Evolutionary conservation across 2,113 vertebrate species (phyloP).

Genomic region (Dicentrarchus labrax): DNA sequence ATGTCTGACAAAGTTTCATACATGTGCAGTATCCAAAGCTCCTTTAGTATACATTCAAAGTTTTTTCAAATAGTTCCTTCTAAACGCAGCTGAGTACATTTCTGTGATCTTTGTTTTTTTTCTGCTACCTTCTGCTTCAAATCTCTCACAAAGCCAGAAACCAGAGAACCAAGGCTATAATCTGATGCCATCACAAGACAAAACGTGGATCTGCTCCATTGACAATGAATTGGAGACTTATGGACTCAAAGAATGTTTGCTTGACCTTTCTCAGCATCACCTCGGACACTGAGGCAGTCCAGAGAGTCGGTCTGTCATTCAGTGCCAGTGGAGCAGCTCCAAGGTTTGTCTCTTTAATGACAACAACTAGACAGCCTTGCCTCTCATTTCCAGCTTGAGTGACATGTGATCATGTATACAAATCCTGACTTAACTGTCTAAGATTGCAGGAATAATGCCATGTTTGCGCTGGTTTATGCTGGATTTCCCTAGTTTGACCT

Average conservation of each 20-base stretch:
- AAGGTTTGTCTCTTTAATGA: slow-evolving; percentile 52
- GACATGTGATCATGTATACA: slow-evolving; percentile 44
- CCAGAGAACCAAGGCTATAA: slow-evolving; percentile 52
- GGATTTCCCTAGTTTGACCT: slow-evolving; percentile 35
- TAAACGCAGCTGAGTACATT: slow-evolving; percentile 18
- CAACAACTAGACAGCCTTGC: slow-evolving; percentile 29
- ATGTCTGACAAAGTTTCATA: neutral
- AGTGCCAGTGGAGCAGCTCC: slow-evolving; percentile 65
- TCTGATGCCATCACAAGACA: slow-evolving; percentile 57
- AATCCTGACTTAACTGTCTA: slow-evolving; percentile 40
- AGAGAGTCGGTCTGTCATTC: slow-evolving; percentile 56
- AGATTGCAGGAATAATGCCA: slow-evolving; percentile 31
- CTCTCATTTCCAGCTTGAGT: slow-evolving; percentile 63
- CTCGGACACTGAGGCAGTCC: slow-evolving; percentile 50
- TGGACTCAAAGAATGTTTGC: slow-evolving; percentile 67
- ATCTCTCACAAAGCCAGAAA: slow-evolving; percentile 55
- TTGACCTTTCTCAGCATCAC: slow-evolving; percentile 62
- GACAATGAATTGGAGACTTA: slow-evolving; percentile 69
- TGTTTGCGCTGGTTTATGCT: slow-evolving; percentile 41
- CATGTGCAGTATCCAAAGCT: neutral
- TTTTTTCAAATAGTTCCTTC: neutral
- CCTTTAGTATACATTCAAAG: neutral
- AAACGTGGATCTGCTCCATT: slow-evolving; percentile 64
- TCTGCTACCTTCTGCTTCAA: slow-evolving; percentile 9
- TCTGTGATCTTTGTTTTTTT: slow-evolving; percentile 39